Evolutionary conservation across 2,113 vertebrate genomes (phyloP).

Genomic region (Axis porcinus): DNA sequence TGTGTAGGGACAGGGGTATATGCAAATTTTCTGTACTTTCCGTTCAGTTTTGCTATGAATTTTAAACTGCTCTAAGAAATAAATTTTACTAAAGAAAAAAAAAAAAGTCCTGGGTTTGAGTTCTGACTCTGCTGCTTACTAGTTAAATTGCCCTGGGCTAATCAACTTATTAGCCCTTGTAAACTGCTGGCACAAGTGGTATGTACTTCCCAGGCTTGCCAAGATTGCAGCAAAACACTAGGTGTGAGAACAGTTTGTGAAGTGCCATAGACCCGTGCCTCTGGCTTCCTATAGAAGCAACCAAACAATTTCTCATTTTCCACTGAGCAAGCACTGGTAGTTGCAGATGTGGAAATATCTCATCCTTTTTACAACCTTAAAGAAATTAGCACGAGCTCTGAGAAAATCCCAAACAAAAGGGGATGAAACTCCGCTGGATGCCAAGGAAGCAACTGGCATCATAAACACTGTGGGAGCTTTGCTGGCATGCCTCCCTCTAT

Average conservation of each 20-base stretch:
- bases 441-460: constrained; percentile 70
- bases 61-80: constrained; percentile 13
- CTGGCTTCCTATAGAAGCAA: constrained; percentile 47
- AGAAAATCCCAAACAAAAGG: constrained; percentile 73
- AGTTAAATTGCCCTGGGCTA: background rate
- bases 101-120: background rate
- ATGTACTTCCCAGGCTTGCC: background rate
- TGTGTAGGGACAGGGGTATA: background rate
- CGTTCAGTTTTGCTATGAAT: background rate
- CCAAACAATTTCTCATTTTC: constrained; percentile 65
- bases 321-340: constrained; percentile 49
- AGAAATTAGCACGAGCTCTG: constrained; percentile 61
- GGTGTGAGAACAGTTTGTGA: background rate
- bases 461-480: constrained; percentile 44
- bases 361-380: constrained; percentile 69
- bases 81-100: background rate
- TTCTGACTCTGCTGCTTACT: background rate
- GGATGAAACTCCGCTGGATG: constrained; percentile 60
- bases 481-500: background rate
- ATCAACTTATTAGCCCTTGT: background rate
- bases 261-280: background rate
- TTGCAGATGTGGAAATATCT: constrained; percentile 73
- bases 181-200: background rate
- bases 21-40: background rate
- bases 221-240: background rate